phyloP scores from a whole-genome alignment of 2,888 invertebrate genomes.

The Tetragonisca angustula region DNA sequence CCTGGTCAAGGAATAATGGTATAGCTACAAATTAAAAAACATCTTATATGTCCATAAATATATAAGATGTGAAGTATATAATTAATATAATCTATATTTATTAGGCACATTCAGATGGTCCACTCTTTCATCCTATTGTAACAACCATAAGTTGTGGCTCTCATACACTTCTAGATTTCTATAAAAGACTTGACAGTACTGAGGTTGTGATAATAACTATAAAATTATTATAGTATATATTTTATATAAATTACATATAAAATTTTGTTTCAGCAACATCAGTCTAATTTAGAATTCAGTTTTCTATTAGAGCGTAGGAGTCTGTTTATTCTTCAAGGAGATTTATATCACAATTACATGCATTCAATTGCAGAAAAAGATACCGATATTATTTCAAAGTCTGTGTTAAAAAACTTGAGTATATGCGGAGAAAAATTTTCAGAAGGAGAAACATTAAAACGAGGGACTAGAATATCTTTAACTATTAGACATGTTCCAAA shows the following conservation, averaged over 20 bases:
- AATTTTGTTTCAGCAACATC: constrained; percentile 64
- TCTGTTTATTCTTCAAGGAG: constrained; percentile 92
- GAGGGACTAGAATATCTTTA: constrained; percentile 92
- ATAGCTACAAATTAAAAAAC: constrained; percentile 59
- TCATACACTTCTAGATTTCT: constrained; percentile 95
- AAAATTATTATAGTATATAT: neutral
- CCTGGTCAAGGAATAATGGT: constrained; percentile 98
- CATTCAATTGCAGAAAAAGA: constrained; percentile 93
- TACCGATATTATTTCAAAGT: constrained; percentile 87
- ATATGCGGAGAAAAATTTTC: constrained; percentile 86
- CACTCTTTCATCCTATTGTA: constrained; percentile 95
- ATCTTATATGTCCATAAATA: constrained; percentile 19
- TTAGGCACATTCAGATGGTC: constrained; percentile 97
- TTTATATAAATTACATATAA: neutral
- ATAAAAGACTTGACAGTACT: constrained; percentile 84
- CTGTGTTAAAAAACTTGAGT: constrained; percentile 87
- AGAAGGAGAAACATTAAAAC: constrained; percentile 86
- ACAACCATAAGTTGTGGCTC: constrained; percentile 97
- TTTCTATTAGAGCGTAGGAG: constrained; percentile 95
- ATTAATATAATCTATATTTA: constrained; percentile 33
- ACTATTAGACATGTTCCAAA: constrained; percentile 98
- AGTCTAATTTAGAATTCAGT: constrained; percentile 86
- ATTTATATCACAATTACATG: constrained; percentile 92
- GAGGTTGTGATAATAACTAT: constrained; percentile 70
- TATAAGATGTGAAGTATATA: constrained; percentile 8